Conservation (phyloP, 1,140 invertebrate species). For the Leptinotarsa lineolata region DNA sequence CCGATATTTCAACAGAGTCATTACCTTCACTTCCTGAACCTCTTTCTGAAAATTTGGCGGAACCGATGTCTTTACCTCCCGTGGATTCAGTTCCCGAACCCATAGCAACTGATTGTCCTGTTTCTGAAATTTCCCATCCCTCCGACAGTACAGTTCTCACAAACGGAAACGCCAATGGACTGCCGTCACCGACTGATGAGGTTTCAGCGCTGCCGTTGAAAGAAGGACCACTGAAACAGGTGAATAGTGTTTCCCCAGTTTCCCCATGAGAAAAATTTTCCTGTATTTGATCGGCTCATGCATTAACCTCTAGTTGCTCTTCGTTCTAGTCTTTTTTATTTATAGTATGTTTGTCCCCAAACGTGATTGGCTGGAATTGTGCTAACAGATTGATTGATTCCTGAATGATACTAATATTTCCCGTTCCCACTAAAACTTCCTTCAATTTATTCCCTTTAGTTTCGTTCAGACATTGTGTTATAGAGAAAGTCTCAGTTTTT, state of each 20-base stretch:
- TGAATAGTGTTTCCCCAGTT: conserved; percentile 37
- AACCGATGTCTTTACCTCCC: conserved; percentile 54
- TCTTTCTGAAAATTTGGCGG: conserved; percentile 51
- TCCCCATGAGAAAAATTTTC: neutral
- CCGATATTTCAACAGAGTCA: conserved; percentile 55
- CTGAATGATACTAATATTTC: neutral
- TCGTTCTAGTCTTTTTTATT: neutral
- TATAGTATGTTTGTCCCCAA: neutral
- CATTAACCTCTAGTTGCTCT: conserved; percentile 5
- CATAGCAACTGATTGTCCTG: conserved; percentile 39
- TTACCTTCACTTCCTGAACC: conserved; percentile 54
- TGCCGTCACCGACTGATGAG: conserved; percentile 41
- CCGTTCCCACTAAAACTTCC: neutral
- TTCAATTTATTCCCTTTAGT: too few species aligned
- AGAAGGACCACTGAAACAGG: conserved; percentile 55
- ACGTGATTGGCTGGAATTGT: conserved; percentile 2
- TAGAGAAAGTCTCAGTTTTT: too few species aligned
- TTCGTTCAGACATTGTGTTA: too few species aligned
- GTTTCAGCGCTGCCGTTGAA: conserved; percentile 33
- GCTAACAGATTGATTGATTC: conserved; percentile 1
- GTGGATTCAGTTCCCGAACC: conserved; percentile 53
- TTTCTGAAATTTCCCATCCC: conserved; percentile 24
- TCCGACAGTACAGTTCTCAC: conserved; percentile 40
- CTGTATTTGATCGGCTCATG: conserved; percentile 2
- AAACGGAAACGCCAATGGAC: conserved; percentile 53